Evolutionary conservation across 2,888 invertebrate species (phyloP), one percentile per base, ranked within the genome.

Genomic region (Volucella inflata): DNA sequence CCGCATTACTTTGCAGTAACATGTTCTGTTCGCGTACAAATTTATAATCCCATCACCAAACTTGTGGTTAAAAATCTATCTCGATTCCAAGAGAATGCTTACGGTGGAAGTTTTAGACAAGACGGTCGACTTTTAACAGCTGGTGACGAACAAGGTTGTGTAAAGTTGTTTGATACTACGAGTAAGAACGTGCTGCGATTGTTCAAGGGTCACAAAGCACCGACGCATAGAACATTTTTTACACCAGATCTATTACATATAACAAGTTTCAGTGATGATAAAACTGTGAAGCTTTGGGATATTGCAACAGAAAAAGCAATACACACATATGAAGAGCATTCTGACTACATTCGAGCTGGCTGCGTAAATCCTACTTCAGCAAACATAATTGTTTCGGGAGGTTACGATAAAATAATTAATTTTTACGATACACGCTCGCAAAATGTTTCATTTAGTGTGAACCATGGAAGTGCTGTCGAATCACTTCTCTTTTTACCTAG

Each of bases 1-100:
- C 98, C 98, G 0, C 94, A 97, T 93, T 95, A 97, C 91, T 97
- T 98, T 93, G 98, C 98, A 8, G 96, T 98, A 16, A 98, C 99
- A 71, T 97, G 97, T 90, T 98, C 98, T 0, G 96, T 97, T 0
- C 94, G 97, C 90, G 96, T 98, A 88, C 95, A 96, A 93, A 93
- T 98, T 14, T 98, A 97, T 90, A 97, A 97, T 92, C 96, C 97
- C 1, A 95, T 97, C 55, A 97, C 97, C 44, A 97, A 97, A 92
- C 93, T 96, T 76, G 96, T 96, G 0, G 94, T 95, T 0, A 97
- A 96, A 89, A 97, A 96, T 90, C 93, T 97, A 40, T 96, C 96
- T 17, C 94, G 95, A 87, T 98, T 98, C 92, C 94, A 95, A 89
- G 95, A 97, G 91, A 95, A 95, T 74, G 97, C 97, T 0, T 97